phyloP scores from a whole-genome alignment of 2,888 invertebrate genomes.

The Melinopterus prodromus region DNA sequence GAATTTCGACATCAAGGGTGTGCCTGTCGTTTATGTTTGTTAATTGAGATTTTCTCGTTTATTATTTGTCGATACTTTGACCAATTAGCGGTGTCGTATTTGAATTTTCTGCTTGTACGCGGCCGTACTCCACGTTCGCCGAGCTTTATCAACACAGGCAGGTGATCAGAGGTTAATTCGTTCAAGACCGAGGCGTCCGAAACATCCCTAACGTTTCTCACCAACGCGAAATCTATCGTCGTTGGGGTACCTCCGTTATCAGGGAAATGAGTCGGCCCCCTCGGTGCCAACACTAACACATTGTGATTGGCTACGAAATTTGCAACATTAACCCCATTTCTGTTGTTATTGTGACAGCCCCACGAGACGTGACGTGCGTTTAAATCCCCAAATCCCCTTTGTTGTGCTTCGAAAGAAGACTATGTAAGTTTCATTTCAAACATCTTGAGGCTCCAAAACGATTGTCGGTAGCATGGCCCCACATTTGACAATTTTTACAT shows the following conservation, averaged over 20 bases:
- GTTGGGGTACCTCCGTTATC: no score
- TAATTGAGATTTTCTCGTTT: no score
- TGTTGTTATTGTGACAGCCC: conserved; percentile 37
- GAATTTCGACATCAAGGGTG: no score
- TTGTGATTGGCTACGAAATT: conserved; percentile 25
- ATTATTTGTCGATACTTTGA: no score
- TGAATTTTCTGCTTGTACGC: no score
- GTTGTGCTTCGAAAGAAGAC: no score
- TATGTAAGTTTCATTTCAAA: conserved; percentile 28
- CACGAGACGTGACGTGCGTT: conserved; percentile 40
- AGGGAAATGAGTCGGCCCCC: conserved; percentile 36
- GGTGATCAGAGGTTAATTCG: conserved; percentile 21
- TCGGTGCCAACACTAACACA: conserved; percentile 21
- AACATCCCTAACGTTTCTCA: neutral
- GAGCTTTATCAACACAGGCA: neutral
- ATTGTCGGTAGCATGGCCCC: conserved; percentile 29
- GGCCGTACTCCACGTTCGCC: no score
- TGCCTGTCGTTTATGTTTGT: no score
- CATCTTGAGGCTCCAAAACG: neutral
- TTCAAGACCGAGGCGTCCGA: neutral
- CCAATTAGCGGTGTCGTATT: no score
- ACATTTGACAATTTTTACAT: conserved; percentile 15
- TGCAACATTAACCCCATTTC: conserved; percentile 37
- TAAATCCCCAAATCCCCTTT: conserved; percentile 29
- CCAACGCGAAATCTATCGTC: no score